Conservation (phyloP, 2,888 invertebrate genomes). For the Acronicta leporina region DNA sequence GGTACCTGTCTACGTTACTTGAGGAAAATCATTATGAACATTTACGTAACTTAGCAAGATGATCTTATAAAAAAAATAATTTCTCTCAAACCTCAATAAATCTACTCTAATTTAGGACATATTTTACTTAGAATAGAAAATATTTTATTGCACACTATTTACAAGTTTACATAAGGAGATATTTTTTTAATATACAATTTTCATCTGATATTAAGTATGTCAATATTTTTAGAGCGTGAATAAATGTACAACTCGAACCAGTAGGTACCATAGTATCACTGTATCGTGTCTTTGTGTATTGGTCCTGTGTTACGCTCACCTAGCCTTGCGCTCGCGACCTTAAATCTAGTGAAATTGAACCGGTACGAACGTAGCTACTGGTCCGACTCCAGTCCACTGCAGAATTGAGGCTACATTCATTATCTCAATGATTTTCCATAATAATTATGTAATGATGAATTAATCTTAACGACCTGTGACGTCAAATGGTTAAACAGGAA, state of each 20-base stretch:
- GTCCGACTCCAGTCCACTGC: slow-evolving; percentile 63
- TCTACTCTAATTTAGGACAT: too few species aligned
- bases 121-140: too few species aligned
- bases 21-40: slow-evolving; percentile 11
- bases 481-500: slow-evolving; percentile 38
- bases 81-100: too few species aligned
- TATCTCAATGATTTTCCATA: slow-evolving; percentile 53
- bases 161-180: too few species aligned
- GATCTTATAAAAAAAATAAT: too few species aligned
- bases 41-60: background rate
- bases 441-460: slow-evolving; percentile 53
- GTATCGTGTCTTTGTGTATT: slow-evolving; percentile 31
- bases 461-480: slow-evolving; percentile 30
- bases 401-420: slow-evolving; percentile 66
- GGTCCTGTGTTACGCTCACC: slow-evolving; percentile 69
- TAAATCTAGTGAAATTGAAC: slow-evolving; percentile 86
- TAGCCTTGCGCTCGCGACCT: slow-evolving; percentile 85
- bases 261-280: slow-evolving; percentile 3
- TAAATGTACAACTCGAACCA: background rate
- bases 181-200: too few species aligned
- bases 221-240: slow-evolving; percentile 11
- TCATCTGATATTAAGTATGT: background rate
- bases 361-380: slow-evolving; percentile 68
- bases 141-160: too few species aligned
- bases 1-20: slow-evolving; percentile 1